Percentiles rank a stretch among this genome's conserved stretches.
These are phyloP conservation scores for Carlito syrichta DNA, from an alignment of 2,113 vertebrate species.

Conservation along the genomic window DNA sequence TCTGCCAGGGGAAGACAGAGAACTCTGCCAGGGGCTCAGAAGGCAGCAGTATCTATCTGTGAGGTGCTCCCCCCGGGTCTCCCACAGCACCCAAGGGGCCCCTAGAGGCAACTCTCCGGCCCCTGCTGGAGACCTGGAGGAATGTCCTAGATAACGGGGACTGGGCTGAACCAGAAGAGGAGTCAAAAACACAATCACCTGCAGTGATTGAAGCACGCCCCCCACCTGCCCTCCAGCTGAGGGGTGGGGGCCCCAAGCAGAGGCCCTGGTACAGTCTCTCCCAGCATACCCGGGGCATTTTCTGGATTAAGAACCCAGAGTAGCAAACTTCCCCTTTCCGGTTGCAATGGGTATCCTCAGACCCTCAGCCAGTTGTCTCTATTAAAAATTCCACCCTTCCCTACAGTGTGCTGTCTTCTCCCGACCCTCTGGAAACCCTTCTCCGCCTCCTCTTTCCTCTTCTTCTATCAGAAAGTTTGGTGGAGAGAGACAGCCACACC, in stretches of 20 bases:
- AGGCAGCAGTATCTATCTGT: neutral
- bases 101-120: slow-evolving; percentile 14
- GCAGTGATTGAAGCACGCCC: slow-evolving; percentile 38
- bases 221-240: neutral
- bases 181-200: slow-evolving; percentile 71
- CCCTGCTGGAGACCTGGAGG: neutral
- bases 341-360: neutral
- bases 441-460: neutral
- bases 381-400: neutral
- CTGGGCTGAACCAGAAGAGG: slow-evolving; percentile 42
- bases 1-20: neutral
- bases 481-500: neutral
- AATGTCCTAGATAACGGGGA: slow-evolving; percentile 54
- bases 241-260: neutral
- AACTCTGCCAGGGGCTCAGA: neutral
- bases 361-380: neutral
- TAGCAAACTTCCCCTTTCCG: neutral
- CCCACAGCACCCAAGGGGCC: neutral
- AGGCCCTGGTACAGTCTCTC: neutral
- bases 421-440: neutral
- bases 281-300: neutral
- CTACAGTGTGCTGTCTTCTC: neutral
- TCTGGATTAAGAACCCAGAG: neutral
- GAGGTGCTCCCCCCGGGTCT: neutral
- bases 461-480: neutral